A percentile compares a stretch with the other conserved stretches of the same genome.
phyloP scores from a whole-genome alignment of 1,140 invertebrate species.

The Paraescarpia echinospica region DNA sequence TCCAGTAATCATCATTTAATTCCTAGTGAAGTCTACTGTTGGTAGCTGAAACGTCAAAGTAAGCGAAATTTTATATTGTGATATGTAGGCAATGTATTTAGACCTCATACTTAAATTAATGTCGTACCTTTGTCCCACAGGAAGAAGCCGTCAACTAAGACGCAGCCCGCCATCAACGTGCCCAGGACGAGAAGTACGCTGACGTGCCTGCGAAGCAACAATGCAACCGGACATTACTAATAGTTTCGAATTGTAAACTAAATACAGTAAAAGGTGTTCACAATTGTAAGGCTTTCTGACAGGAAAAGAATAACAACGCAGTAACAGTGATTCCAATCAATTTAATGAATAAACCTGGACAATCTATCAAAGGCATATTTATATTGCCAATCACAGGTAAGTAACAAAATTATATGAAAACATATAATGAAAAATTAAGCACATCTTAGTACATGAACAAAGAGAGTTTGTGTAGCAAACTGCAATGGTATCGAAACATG shows the following conservation, averaged over 20 bases:
- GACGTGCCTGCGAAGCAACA: background rate
- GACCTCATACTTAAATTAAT: too few relatives aligned
- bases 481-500: background rate
- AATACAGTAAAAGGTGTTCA: too few relatives aligned
- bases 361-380: background rate
- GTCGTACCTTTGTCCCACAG: background rate
- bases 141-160: background rate
- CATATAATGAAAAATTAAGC: background rate
- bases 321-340: background rate
- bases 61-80: too few relatives aligned
- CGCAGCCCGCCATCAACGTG: background rate
- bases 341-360: background rate
- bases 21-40: too few relatives aligned
- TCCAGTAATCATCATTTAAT: too few relatives aligned
- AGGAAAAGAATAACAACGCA: too few relatives aligned
- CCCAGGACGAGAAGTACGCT: background rate
- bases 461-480: background rate
- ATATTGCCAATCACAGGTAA: too few relatives aligned
- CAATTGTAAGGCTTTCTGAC: too few relatives aligned
- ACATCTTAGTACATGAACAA: background rate
- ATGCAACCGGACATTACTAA: background rate
- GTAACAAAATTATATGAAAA: too few relatives aligned
- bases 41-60: too few relatives aligned
- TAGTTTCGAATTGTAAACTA: background rate
- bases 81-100: too few relatives aligned